phyloP scores from a whole-genome alignment of 2,888 invertebrate genomes.

The Ectemnius lituratus region DNA sequence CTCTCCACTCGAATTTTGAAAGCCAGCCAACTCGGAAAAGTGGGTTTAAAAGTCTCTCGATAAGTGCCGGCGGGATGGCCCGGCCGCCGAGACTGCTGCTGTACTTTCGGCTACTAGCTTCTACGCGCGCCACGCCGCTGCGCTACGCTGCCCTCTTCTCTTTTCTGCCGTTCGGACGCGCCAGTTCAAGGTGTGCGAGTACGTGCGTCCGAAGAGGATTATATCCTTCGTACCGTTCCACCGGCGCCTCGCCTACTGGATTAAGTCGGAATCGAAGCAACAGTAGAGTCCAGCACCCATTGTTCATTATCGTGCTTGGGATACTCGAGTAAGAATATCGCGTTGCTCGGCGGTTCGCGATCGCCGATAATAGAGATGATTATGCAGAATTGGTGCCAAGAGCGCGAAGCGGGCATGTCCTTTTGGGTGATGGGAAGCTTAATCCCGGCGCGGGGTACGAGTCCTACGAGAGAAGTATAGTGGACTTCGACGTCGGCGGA shows the following conservation, averaged over 20 bases:
- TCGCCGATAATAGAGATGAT: not conserved
- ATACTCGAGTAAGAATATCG: too few relatives aligned
- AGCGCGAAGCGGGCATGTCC: too few relatives aligned
- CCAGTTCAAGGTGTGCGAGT: slow-evolving; percentile 3
- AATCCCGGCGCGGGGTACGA: too few relatives aligned
- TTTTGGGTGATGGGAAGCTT: too few relatives aligned
- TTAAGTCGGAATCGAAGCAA: not conserved
- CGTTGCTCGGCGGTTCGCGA: not conserved
- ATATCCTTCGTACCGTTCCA: slow-evolving; percentile 15
- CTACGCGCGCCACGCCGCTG: slow-evolving; percentile 33
- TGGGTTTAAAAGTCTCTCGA: slow-evolving; percentile 77
- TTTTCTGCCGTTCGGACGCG: too few relatives aligned
- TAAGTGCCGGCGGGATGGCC: slow-evolving; percentile 69
- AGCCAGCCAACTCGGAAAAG: slow-evolving; percentile 77
- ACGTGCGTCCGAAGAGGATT: slow-evolving; percentile 17
- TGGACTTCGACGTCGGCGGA: too few relatives aligned
- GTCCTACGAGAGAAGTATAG: too few relatives aligned
- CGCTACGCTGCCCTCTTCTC: not conserved
- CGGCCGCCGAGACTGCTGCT: slow-evolving; percentile 41
- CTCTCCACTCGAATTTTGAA: slow-evolving; percentile 75
- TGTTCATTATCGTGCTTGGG: too few relatives aligned
- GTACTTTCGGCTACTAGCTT: slow-evolving; percentile 30
- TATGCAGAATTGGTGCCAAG: too few relatives aligned
- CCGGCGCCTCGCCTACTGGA: slow-evolving; percentile 6
- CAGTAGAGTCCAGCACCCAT: too few relatives aligned